A percentile compares a stretch with the other conserved stretches of the same genome.
phyloP scores from a whole-genome alignment of 2,797 vertebrate species.

The Tenualosa thibaudeaui region DNA sequence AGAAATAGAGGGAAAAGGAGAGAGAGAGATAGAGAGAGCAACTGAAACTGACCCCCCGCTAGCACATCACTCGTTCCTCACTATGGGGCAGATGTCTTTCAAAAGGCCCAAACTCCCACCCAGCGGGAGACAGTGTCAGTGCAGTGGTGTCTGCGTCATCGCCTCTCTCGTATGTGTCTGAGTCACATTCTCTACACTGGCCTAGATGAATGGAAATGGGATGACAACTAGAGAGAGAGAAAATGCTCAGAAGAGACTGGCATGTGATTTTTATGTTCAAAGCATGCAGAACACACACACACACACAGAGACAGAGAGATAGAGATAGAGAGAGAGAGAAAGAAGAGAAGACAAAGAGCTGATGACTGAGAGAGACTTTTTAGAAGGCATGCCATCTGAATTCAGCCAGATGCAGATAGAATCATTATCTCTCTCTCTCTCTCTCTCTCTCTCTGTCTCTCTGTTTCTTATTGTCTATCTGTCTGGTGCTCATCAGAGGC shows the following conservation, averaged over 20 bases:
- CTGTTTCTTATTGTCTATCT: background rate
- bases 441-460: conserved; percentile 34
- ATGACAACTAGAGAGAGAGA: background rate
- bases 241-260: background rate
- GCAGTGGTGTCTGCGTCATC: background rate
- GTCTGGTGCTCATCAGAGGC: background rate
- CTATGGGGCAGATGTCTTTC: conserved; percentile 6
- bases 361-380: conserved; percentile 3
- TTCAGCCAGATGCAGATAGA: conserved; percentile 28
- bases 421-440: conserved; percentile 27
- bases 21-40: background rate
- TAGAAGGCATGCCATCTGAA: conserved; percentile 30
- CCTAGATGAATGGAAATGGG: background rate
- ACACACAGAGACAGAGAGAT: background rate
- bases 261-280: background rate
- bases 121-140: background rate
- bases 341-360: background rate
- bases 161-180: background rate
- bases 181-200: background rate
- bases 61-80: background rate
- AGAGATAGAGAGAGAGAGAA: no score
- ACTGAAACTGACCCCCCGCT: background rate
- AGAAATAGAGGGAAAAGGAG: background rate
- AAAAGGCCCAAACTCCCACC: background rate
- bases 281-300: background rate